A percentile compares a stretch with the other conserved stretches of the same genome.
Conservation (phyloP, 2,797 vertebrate genomes). For the Dendrocincla fuliginosa region DNA sequence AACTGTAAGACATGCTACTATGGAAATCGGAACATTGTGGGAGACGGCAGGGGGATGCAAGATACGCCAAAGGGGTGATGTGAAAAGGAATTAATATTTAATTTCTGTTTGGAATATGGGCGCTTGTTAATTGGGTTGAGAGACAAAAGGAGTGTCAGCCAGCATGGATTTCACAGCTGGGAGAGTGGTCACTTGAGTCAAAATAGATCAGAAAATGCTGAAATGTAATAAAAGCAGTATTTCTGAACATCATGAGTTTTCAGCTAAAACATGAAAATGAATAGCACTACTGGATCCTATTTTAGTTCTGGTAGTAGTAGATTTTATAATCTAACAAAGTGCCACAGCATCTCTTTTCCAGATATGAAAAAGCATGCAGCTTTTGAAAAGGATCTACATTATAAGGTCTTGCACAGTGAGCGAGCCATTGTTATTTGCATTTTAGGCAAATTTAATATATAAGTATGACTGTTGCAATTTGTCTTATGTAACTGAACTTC, state of each 20-base stretch:
- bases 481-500: background rate
- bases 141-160: background rate
- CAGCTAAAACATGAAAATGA: background rate
- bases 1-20: background rate
- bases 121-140: background rate
- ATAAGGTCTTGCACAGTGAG: background rate
- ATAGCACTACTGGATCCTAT: background rate
- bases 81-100: background rate
- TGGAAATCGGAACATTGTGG: background rate
- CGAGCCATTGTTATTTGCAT: background rate
- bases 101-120: background rate
- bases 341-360: background rate
- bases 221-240: background rate
- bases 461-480: background rate
- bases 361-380: background rate
- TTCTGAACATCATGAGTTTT: background rate
- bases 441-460: background rate
- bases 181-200: background rate
- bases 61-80: background rate
- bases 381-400: background rate
- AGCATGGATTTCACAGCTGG: background rate
- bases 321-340: background rate
- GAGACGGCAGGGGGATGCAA: constrained; percentile 15
- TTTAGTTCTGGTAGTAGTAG: background rate
- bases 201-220: background rate